These are phyloP conservation scores for Ypsolopha sequella DNA, from an alignment of 2,888 invertebrate species.

Conservation along the genomic window DNA sequence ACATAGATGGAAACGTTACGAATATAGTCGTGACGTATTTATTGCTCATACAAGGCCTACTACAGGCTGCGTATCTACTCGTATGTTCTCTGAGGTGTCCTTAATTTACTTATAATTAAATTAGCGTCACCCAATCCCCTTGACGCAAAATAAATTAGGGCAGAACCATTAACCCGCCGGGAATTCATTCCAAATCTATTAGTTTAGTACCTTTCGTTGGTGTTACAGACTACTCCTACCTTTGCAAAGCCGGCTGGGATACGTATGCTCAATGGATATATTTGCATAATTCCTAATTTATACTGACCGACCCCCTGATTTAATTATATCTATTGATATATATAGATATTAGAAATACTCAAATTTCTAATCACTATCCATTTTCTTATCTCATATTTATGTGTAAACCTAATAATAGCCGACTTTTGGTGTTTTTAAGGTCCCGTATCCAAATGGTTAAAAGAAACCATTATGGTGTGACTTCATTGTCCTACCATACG, in stretches of 20 bases:
- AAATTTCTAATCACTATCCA: too few relatives aligned
- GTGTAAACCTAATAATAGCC: too few relatives aligned
- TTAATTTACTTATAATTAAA: slow-evolving; percentile 54
- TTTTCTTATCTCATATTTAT: too few relatives aligned
- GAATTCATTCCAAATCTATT: slow-evolving; percentile 45
- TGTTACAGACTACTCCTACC: neutral
- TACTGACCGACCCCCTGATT: neutral
- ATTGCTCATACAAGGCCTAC: slow-evolving; percentile 30
- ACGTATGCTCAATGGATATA: neutral
- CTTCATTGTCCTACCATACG: too few relatives aligned
- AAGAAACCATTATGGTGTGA: too few relatives aligned
- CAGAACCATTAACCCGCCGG: slow-evolving; percentile 38
- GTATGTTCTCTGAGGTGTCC: slow-evolving; percentile 42
- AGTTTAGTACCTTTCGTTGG: slow-evolving; percentile 12
- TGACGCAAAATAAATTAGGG: slow-evolving; percentile 52
- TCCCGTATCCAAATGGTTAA: too few relatives aligned
- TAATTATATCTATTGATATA: neutral
- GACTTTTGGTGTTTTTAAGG: too few relatives aligned
- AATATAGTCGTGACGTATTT: slow-evolving; percentile 34
- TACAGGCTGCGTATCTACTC: slow-evolving; percentile 19
- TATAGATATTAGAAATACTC: too few relatives aligned
- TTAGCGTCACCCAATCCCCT: slow-evolving; percentile 47
- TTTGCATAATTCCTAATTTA: neutral
- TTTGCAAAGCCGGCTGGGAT: neutral
- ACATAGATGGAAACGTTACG: slow-evolving; percentile 18